These are phyloP conservation scores for Esox niger DNA, from an alignment of 2,113 vertebrate genomes.

Conservation along the genomic window DNA sequence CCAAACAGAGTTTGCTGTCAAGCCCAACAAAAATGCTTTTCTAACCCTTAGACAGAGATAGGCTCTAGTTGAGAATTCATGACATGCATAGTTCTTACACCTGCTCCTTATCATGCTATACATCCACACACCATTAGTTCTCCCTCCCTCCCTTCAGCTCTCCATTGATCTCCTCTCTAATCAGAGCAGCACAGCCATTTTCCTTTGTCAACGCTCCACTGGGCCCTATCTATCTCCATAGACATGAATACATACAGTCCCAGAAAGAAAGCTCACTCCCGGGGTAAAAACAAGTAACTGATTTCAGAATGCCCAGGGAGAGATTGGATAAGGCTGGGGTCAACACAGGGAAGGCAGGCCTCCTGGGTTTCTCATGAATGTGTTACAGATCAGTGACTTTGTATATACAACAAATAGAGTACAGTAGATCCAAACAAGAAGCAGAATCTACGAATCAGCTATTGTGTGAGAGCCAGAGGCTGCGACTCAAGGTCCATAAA, in stretches of 20 bases:
- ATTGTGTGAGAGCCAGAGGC: conserved; percentile 12
- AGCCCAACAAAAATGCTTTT: neutral
- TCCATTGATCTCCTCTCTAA: conserved; percentile 10
- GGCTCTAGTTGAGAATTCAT: neutral
- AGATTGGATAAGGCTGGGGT: conserved; percentile 31
- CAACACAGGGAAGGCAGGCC: conserved; percentile 32
- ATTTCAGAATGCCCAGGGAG: conserved; percentile 17
- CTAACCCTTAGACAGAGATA: neutral
- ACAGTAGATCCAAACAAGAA: conserved; percentile 14
- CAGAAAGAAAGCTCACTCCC: conserved; percentile 29
- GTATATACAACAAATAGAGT: neutral
- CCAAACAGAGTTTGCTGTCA: no score
- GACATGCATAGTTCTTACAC: neutral
- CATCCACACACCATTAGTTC: neutral
- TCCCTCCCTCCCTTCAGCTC: neutral
- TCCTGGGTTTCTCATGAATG: conserved; percentile 36
- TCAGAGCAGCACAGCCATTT: conserved; percentile 18
- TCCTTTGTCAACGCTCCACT: conserved; percentile 17
- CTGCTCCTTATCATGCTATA: neutral
- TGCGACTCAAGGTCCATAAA: neutral
- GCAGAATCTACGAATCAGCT: conserved; percentile 8
- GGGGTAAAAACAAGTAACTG: conserved; percentile 33
- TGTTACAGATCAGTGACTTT: conserved; percentile 14
- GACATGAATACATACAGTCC: conserved; percentile 27
- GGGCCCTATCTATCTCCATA: conserved; percentile 17